Base-by-base conservation (phyloP, 2,888 invertebrate species). In the Byasa hedistus region DNA sequence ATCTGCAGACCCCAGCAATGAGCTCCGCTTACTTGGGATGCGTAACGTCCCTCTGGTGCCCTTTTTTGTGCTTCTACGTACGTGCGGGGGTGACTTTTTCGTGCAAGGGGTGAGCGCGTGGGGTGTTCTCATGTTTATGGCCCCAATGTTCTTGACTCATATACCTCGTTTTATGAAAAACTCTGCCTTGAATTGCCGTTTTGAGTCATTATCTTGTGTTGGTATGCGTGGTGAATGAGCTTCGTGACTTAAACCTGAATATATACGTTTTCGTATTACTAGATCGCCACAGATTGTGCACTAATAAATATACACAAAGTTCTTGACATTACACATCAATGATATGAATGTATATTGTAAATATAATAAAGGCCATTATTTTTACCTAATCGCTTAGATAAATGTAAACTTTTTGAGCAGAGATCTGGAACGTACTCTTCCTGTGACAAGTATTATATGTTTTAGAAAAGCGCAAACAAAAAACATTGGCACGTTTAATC, bases 11-110 rank as follows among this genome's bases (percentile, higher is more conserved):
- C 87, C 83, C 80, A 77, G 86, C 87, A 88, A 88, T 89, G 89
- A 89, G 90, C 80, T 83, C 75, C 82, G 83, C 86, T 87, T 89
- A 87, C 89, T 89, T 87, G 86, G 85, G 88, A 89, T 89, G 89
- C 89, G 89, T 84, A 82, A 75, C 89, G 85, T 87, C 90, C 89
- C 88, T 87, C 76, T 80, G 82, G 85, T 84, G 87, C 87, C 88
- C 88, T 90, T 91, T 91, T 87, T 90, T 91, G 82, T 88, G 82
- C 86, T 86, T 81, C 82, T 86, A 84, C 85, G 84, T 83, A 86
- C 86, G 89, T 89, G 89, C 85, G 89, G 91, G 89, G 91, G 91
- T 88, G 91, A 89, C 86, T 86, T 90, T 89, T 91, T 91, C 87
- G 76, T 85, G 88, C 85, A 90, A 91, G 90, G 91, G 91, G 91